Evolutionary conservation across 53 echinoderm and acorn worm species (phyloP).

Genomic region (Crossaster papposus): DNA sequence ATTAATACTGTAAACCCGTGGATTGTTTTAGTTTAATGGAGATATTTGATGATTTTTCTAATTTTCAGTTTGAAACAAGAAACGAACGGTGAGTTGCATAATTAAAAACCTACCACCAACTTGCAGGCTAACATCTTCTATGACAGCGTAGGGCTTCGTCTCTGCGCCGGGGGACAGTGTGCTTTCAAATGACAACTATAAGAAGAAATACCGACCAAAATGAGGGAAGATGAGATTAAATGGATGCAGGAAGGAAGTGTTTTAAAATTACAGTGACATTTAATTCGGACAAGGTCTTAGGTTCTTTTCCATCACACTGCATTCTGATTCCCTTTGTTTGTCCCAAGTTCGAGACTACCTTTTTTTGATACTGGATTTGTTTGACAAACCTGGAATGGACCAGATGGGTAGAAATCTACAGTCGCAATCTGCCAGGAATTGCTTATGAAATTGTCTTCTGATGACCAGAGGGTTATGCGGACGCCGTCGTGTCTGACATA

Average conservation of each 20-base stretch:
- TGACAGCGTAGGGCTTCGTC: constrained; percentile 5
- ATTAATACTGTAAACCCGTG: too few relatives aligned
- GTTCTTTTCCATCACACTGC: too few relatives aligned
- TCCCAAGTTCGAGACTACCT: too few relatives aligned
- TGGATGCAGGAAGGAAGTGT: too few relatives aligned
- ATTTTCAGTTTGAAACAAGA: not conserved
- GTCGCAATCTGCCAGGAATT: not conserved
- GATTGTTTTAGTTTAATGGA: too few relatives aligned
- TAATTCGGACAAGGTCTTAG: too few relatives aligned
- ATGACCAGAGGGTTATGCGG: constrained; percentile 38
- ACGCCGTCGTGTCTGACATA: not conserved
- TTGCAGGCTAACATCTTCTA: constrained; percentile 12
- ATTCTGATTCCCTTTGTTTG: too few relatives aligned
- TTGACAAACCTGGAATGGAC: constrained; percentile 33
- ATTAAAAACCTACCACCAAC: constrained; percentile 16
- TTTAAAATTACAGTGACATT: too few relatives aligned
- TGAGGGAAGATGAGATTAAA: too few relatives aligned
- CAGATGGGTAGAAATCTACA: not conserved
- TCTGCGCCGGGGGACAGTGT: constrained; percentile 19
- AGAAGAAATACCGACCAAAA: too few relatives aligned
- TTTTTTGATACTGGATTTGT: not conserved
- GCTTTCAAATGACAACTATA: constrained; percentile 49
- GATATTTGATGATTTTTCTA: too few relatives aligned
- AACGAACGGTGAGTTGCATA: too few relatives aligned
- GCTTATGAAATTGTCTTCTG: not conserved